Evolutionary conservation across 2,113 vertebrate species (phyloP).

Genomic region (Silurus glanis): DNA sequence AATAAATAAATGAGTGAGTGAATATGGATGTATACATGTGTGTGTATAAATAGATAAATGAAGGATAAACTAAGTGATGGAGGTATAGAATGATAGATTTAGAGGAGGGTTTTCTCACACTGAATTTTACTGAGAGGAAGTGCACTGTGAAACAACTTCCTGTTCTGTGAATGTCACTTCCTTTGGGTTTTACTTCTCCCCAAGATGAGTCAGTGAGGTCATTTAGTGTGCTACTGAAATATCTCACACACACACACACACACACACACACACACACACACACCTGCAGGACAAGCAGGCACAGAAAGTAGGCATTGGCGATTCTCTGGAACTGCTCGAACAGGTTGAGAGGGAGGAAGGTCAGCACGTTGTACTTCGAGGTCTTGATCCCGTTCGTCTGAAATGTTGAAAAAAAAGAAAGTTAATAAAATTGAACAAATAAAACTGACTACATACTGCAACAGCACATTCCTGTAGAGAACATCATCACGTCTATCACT

Average conservation of each 20-base stretch:
- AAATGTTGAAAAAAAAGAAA: not conserved
- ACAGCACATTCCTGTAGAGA: not conserved
- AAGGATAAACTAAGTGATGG: not conserved
- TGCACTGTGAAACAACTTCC: slow-evolving; percentile 51
- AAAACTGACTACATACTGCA: not conserved
- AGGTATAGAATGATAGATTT: not conserved
- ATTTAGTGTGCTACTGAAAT: not conserved
- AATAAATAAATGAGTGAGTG: not conserved
- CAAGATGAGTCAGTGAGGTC: not conserved
- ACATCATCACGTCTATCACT: not conserved
- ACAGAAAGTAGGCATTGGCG: slow-evolving; percentile 94
- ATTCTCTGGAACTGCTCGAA: slow-evolving; percentile 97
- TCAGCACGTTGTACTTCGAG: slow-evolving; percentile 88
- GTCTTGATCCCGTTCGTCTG: slow-evolving; percentile 93
- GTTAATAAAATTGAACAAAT: not conserved
- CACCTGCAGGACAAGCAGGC: slow-evolving; percentile 91
- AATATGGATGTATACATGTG: too few species aligned
- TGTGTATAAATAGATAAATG: not conserved
- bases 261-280: slow-evolving; percentile 10
- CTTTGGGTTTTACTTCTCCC: not conserved
- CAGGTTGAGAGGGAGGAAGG: slow-evolving; percentile 91
- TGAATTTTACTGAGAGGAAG: not conserved
- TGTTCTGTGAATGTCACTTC: slow-evolving; percentile 48
- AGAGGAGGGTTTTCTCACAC: not conserved
- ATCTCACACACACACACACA: not conserved